phyloP scores from a whole-genome alignment of 2,797 vertebrate species.

The Neomorphus geoffroyi region DNA sequence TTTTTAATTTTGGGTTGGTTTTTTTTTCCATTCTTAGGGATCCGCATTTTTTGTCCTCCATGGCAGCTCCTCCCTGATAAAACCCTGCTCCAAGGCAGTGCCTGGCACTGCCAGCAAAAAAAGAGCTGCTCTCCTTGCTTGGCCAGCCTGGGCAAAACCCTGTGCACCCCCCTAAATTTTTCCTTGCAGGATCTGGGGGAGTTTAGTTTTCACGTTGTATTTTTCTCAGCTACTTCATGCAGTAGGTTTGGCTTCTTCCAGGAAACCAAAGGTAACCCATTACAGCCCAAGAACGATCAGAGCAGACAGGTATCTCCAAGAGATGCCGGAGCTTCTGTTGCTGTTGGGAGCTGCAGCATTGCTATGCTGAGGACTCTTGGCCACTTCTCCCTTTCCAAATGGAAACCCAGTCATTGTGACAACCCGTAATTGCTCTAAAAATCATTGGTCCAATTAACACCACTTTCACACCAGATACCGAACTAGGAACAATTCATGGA shows the following conservation, averaged over 20 bases:
- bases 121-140: not conserved
- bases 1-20: not conserved
- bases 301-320: not conserved
- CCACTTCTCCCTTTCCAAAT: not conserved
- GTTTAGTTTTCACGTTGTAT: not conserved
- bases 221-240: not conserved
- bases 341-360: not conserved
- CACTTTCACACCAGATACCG: conserved; percentile 22
- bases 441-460: conserved; percentile 36
- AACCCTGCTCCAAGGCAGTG: not conserved
- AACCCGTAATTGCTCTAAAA: conserved; percentile 45
- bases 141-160: not conserved
- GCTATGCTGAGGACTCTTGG: not conserved
- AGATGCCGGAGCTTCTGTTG: not conserved
- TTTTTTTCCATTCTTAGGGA: not conserved
- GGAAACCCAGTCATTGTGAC: not conserved
- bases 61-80: not conserved
- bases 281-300: not conserved
- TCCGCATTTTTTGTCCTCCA: not conserved
- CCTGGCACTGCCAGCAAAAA: not conserved
- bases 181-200: not conserved
- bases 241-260: not conserved
- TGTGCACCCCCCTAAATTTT: not conserved
- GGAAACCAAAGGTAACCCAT: not conserved
- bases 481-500: conserved; percentile 54